These are phyloP conservation scores for Numida meleagris DNA, from an alignment of 2,113 vertebrate genomes.

Conservation along the genomic window DNA sequence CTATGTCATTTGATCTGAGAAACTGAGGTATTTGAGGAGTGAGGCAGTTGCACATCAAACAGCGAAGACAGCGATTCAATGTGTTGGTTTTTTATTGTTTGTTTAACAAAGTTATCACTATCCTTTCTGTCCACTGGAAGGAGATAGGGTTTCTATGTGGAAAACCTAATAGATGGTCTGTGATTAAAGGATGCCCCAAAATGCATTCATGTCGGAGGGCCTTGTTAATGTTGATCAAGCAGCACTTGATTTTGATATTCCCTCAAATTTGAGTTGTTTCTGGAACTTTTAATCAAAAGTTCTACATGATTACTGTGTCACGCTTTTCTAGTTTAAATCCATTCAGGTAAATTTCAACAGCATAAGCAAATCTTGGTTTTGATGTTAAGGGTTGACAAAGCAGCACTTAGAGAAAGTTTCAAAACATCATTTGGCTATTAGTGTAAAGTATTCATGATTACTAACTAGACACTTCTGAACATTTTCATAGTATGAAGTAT, in stretches of 20 bases:
- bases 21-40: not conserved
- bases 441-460: not conserved
- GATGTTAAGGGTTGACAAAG: not conserved
- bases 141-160: not conserved
- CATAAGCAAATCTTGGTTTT: not conserved
- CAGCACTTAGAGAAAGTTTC: not conserved
- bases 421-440: not conserved
- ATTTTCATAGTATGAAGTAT: not conserved
- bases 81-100: not conserved
- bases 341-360: not conserved
- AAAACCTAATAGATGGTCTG: not conserved
- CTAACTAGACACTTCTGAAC: not conserved
- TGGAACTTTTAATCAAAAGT: not conserved
- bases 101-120: not conserved
- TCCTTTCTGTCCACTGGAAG: not conserved
- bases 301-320: not conserved
- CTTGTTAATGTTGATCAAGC: not conserved
- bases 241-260: not conserved
- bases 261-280: not conserved
- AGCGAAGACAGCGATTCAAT: not conserved
- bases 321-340: not conserved
- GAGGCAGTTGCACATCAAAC: not conserved
- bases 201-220: not conserved
- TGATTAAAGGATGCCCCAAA: not conserved
- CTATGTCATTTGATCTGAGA: not conserved